A percentile compares a stretch with the other conserved stretches of the same genome.
Conservation (phyloP, 2,888 invertebrate species). For the Stenoptilia bipunctidactyla region DNA sequence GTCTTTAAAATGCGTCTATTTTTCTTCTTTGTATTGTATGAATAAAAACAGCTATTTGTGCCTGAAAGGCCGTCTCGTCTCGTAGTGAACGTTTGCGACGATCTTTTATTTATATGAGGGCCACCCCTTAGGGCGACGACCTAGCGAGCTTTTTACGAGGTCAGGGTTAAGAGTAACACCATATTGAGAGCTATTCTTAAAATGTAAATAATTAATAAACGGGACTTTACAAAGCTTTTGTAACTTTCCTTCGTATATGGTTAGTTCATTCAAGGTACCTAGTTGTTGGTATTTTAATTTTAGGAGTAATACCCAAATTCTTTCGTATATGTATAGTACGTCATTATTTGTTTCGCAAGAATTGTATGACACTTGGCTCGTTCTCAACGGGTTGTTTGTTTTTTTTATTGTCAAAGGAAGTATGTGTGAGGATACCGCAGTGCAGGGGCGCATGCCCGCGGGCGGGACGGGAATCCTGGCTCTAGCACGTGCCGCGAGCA, state of each 20-base stretch:
- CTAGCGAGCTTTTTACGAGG: slow-evolving; percentile 41
- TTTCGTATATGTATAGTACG: no score
- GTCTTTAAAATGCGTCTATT: background rate
- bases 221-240: no score
- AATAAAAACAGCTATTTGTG: slow-evolving; percentile 2
- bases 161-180: slow-evolving; percentile 42
- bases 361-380: no score
- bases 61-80: slow-evolving; percentile 30
- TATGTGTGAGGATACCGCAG: slow-evolving; percentile 36
- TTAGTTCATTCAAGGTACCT: no score
- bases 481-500: slow-evolving; percentile 19
- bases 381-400: no score
- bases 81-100: slow-evolving; percentile 31
- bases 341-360: no score
- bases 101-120: slow-evolving; percentile 59
- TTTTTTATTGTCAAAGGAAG: background rate
- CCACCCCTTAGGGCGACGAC: slow-evolving; percentile 57
- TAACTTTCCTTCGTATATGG: no score
- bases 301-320: no score
- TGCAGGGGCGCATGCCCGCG: slow-evolving; percentile 45
- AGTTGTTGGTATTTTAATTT: no score
- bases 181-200: no score
- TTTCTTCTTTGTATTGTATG: background rate
- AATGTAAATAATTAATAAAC: no score
- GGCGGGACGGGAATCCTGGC: slow-evolving; percentile 14